These are phyloP conservation scores for Aplodontia rufa DNA, from an alignment of 2,113 vertebrate genomes.

Conservation along the genomic window DNA sequence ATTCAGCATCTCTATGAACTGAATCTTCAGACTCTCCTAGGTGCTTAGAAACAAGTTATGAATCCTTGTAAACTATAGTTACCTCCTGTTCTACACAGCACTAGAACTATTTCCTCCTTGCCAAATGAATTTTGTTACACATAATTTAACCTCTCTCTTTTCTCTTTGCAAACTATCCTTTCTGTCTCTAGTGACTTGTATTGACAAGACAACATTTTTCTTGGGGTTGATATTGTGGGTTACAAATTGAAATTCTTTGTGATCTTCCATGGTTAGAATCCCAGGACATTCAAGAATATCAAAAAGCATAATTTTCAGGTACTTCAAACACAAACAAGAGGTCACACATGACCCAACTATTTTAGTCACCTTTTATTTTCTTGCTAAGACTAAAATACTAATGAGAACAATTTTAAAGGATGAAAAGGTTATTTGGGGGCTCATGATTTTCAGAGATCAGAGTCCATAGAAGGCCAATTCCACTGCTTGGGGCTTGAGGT, in stretches of 20 bases:
- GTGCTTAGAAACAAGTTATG: background rate
- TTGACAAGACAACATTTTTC: background rate
- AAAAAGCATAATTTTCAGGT: background rate
- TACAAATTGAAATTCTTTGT: background rate
- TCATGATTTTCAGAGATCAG: too few relatives aligned
- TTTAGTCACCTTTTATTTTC: too few relatives aligned
- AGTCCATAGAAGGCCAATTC: too few relatives aligned
- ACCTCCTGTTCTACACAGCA: background rate
- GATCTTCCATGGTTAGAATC: background rate
- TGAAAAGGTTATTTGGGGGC: too few relatives aligned
- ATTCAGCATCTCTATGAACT: background rate
- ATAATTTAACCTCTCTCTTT: background rate
- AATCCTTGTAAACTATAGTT: background rate
- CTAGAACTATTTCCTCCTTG: background rate
- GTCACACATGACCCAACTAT: background rate
- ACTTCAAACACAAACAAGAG: too few relatives aligned
- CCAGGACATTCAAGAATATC: background rate
- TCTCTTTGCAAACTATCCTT: background rate
- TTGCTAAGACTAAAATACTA: too few relatives aligned
- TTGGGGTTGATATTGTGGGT: background rate
- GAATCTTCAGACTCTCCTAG: background rate
- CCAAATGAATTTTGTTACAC: too few relatives aligned
- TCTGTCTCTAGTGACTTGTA: background rate
- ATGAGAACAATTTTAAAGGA: too few relatives aligned
- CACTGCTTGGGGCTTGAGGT: too few relatives aligned